Evolutionary conservation across 2,888 invertebrate genomes (phyloP).

Genomic region (Tipula confusa): DNA sequence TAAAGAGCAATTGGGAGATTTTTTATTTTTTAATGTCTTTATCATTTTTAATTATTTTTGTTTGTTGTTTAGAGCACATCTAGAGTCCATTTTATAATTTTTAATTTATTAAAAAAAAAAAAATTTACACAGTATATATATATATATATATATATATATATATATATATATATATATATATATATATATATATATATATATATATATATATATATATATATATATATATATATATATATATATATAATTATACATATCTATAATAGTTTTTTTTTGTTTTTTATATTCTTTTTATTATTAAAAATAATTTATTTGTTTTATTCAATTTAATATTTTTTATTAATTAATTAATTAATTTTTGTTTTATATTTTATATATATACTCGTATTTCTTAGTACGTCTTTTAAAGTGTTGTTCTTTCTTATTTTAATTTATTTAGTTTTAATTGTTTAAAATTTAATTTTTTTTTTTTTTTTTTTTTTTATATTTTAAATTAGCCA

Average conservation of each 20-base stretch:
- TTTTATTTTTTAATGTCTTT: not conserved
- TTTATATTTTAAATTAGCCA: too few relatives aligned
- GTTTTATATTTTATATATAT: too few relatives aligned
- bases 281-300: not conserved
- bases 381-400: conserved; percentile 15
- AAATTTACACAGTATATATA: not conserved
- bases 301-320: not conserved
- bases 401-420: not conserved
- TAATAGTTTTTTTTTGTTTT: conserved; percentile 28
- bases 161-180: too few relatives aligned
- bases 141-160: too few relatives aligned
- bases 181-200: too few relatives aligned
- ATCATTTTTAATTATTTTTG: not conserved
- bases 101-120: not conserved
- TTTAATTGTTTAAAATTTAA: not conserved
- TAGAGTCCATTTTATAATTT: conserved; percentile 30
- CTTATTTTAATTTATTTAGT: conserved; percentile 8
- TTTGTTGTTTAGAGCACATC: conserved; percentile 27
- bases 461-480: too few relatives aligned
- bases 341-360: conserved; percentile 28
- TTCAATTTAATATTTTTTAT: not conserved
- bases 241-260: too few relatives aligned
- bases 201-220: too few relatives aligned
- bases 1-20: conserved; percentile 6
- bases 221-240: too few relatives aligned